A percentile compares a stretch with the other conserved stretches of the same genome.
These are phyloP conservation scores for Paragorgia papillata DNA, from an alignment of 92 coral and sea anemone species.

Conservation along the genomic window DNA sequence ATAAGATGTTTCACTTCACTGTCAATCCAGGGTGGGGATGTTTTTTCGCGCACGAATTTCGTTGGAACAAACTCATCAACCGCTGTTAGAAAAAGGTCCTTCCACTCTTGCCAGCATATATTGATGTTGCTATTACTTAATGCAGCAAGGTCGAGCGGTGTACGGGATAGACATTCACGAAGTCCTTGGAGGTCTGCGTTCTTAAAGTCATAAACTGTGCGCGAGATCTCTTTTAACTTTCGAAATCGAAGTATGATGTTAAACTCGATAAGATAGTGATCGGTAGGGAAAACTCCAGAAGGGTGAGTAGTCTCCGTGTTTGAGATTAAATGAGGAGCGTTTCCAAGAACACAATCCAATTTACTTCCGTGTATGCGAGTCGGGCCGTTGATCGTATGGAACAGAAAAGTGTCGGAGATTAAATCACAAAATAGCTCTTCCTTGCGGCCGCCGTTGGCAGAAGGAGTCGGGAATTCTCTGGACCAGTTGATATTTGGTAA, in stretches of 20 bases:
- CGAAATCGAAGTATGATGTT: conserved; percentile 16
- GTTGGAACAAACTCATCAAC: conserved; percentile 34
- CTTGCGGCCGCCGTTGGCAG: background rate
- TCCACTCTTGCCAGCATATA: conserved; percentile 44
- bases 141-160: conserved; percentile 17
- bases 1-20: conserved; percentile 36
- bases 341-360: background rate
- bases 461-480: conserved; percentile 5
- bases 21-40: conserved; percentile 65
- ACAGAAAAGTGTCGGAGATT: background rate
- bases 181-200: conserved; percentile 32
- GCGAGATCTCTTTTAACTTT: conserved; percentile 24
- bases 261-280: conserved; percentile 49
- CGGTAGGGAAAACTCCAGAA: conserved; percentile 36
- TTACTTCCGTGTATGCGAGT: conserved; percentile 9
- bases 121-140: conserved; percentile 21
- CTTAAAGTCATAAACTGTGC: conserved; percentile 32
- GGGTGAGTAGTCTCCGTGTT: background rate
- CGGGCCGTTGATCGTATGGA: background rate
- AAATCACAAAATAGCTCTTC: conserved; percentile 7
- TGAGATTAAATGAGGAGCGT: background rate
- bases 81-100: conserved; percentile 46
- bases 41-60: conserved; percentile 26
- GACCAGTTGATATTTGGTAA: conserved; percentile 30
- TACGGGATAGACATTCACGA: background rate